Conservation (phyloP, 2,113 vertebrate species). For the Eubucco bourcierii region DNA sequence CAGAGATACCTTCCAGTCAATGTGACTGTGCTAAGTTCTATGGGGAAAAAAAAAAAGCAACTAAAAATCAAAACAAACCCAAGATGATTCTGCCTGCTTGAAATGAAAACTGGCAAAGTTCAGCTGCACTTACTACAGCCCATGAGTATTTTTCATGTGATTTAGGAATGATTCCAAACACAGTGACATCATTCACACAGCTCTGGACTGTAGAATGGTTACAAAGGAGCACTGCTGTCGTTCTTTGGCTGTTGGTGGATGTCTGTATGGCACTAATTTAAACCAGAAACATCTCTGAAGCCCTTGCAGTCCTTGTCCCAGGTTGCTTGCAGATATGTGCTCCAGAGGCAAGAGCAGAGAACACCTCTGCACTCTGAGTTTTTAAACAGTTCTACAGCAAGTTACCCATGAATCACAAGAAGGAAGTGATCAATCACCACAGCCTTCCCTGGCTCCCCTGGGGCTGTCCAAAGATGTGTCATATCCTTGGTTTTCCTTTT, state of each 20-base stretch:
- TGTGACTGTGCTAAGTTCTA: background rate
- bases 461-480: background rate
- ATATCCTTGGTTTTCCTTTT: background rate
- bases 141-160: conserved; percentile 66
- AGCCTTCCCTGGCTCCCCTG: background rate
- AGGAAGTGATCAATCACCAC: background rate
- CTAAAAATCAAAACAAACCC: background rate
- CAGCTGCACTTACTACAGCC: conserved; percentile 13
- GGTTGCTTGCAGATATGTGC: background rate
- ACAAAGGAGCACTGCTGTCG: background rate
- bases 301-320: background rate
- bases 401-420: background rate
- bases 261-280: background rate
- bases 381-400: background rate
- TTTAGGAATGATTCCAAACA: conserved; percentile 49
- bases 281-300: background rate
- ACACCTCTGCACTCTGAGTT: background rate
- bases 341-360: background rate
- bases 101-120: conserved; percentile 30
- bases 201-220: background rate
- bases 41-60: background rate
- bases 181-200: conserved; percentile 45
- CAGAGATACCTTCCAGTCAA: background rate
- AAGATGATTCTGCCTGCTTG: conserved; percentile 10
- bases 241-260: background rate